These are phyloP conservation scores for Scaptomyza hsui DNA, from an alignment of 1,140 invertebrate genomes.

Conservation along the genomic window DNA sequence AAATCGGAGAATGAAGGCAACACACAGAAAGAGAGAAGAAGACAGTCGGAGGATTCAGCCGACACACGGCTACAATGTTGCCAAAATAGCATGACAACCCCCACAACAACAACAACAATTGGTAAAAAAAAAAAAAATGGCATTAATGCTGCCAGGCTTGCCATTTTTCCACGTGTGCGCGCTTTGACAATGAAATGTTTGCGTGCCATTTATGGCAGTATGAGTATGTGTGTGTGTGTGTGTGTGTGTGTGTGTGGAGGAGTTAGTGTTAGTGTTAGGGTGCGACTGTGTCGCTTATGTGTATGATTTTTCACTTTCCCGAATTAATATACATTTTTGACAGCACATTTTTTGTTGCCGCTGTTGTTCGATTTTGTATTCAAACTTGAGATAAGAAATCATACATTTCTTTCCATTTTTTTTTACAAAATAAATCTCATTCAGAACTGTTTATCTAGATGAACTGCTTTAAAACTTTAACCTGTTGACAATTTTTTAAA, in stretches of 20 bases:
- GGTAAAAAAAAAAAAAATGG: constrained; percentile 43
- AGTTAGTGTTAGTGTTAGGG: constrained; percentile 4
- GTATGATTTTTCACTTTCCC: constrained; percentile 68
- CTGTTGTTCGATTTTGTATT: constrained; percentile 56
- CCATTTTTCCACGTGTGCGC: constrained; percentile 69
- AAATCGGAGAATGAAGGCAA: constrained; percentile 43
- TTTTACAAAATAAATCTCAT: too few species aligned
- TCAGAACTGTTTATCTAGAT: too few species aligned
- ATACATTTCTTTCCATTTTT: constrained; percentile 40
- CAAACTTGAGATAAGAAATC: constrained; percentile 57
- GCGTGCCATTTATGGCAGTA: constrained; percentile 32
- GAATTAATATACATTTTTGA: constrained; percentile 24
- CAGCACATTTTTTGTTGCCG: constrained; percentile 65
- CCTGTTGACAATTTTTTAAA: too few species aligned
- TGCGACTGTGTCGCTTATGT: constrained; percentile 55
- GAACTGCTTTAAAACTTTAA: too few species aligned
- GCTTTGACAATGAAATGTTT: constrained; percentile 74
- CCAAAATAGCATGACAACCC: constrained; percentile 73
- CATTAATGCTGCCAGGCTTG: constrained; percentile 57
- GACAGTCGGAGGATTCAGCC: constrained; percentile 54
- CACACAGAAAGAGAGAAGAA: too few species aligned
- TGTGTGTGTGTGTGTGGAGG: background rate
- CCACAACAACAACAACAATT: constrained; percentile 38
- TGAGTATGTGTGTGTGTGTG: constrained; percentile 27
- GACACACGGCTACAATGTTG: constrained; percentile 72